Evolutionary conservation across 2,888 invertebrate genomes (phyloP).

Genomic region (Celastrina argiolus): DNA sequence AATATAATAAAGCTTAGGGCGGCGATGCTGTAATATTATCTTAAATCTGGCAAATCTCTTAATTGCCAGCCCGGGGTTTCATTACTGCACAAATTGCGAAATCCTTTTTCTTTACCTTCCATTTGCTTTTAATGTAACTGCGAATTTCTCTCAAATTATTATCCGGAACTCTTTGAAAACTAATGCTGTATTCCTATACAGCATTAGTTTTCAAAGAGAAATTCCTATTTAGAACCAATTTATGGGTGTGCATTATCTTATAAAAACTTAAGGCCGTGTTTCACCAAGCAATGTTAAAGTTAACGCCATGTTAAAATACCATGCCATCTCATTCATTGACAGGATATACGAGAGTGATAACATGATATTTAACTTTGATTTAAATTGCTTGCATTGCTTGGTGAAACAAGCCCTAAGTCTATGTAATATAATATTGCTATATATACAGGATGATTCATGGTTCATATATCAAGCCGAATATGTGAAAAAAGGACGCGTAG

Average conservation of each 20-base stretch:
- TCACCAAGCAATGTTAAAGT: too few relatives aligned
- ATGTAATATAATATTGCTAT: too few relatives aligned
- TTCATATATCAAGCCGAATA: too few relatives aligned
- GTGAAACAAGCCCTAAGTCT: too few relatives aligned
- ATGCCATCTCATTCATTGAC: too few relatives aligned
- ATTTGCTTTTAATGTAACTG: conserved; percentile 26
- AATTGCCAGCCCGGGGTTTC: conserved; percentile 57
- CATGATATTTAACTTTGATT: too few relatives aligned
- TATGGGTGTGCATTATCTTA: not conserved
- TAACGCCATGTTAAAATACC: too few relatives aligned
- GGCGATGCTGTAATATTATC: conserved; percentile 16
- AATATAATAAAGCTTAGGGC: conserved; percentile 15
- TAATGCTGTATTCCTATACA: not conserved
- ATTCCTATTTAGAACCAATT: conserved; percentile 8
- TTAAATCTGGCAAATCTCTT: conserved; percentile 38
- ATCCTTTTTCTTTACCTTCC: conserved; percentile 41
- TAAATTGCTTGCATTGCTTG: too few relatives aligned
- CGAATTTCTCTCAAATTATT: conserved; percentile 24
- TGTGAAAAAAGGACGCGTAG: too few relatives aligned
- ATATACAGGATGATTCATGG: too few relatives aligned
- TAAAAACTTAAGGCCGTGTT: not conserved
- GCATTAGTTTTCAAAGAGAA: too few relatives aligned
- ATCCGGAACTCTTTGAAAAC: not conserved
- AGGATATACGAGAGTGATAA: too few relatives aligned
- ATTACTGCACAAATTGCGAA: conserved; percentile 50